These are phyloP conservation scores for Panagrolaimus sp. DNA, from an alignment of 1,140 invertebrate species.

Conservation along the genomic window DNA sequence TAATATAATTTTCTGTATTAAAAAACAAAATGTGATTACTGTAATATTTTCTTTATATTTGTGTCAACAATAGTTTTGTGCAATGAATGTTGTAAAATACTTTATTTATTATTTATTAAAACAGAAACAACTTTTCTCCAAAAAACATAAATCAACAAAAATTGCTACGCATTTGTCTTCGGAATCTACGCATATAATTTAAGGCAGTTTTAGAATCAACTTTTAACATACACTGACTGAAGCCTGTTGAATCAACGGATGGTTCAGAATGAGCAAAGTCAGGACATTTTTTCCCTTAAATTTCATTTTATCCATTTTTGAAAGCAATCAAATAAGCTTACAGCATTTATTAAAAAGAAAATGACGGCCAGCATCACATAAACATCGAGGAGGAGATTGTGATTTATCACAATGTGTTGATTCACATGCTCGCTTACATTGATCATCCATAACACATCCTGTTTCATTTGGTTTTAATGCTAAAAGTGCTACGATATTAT, in stretches of 20 bases:
- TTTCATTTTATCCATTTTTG: slow-evolving; percentile 8
- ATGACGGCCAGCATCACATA: slow-evolving; percentile 45
- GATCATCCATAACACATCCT: slow-evolving; percentile 47
- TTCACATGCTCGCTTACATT: slow-evolving; percentile 48
- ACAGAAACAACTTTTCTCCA: background rate
- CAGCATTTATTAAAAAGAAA: slow-evolving; percentile 54
- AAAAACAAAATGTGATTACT: no score
- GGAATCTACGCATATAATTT: slow-evolving; percentile 34
- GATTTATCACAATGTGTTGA: slow-evolving; percentile 45
- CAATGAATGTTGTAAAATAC: no score
- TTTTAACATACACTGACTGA: slow-evolving; percentile 38
- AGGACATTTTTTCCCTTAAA: slow-evolving; percentile 46
- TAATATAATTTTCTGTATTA: no score
- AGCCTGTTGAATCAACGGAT: slow-evolving; percentile 34
- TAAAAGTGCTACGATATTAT: slow-evolving; percentile 23
- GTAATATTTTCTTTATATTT: no score
- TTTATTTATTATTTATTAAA: no score
- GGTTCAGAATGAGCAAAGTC: slow-evolving; percentile 37
- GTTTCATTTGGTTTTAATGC: slow-evolving; percentile 52
- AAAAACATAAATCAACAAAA: slow-evolving; percentile 31
- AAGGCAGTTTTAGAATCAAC: slow-evolving; percentile 32
- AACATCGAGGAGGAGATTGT: slow-evolving; percentile 36
- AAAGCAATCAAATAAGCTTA: slow-evolving; percentile 28
- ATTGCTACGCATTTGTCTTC: slow-evolving; percentile 33
- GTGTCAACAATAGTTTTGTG: no score